phyloP scores from a whole-genome alignment of 2,797 vertebrate genomes.

The Notolabrus celidotus region DNA sequence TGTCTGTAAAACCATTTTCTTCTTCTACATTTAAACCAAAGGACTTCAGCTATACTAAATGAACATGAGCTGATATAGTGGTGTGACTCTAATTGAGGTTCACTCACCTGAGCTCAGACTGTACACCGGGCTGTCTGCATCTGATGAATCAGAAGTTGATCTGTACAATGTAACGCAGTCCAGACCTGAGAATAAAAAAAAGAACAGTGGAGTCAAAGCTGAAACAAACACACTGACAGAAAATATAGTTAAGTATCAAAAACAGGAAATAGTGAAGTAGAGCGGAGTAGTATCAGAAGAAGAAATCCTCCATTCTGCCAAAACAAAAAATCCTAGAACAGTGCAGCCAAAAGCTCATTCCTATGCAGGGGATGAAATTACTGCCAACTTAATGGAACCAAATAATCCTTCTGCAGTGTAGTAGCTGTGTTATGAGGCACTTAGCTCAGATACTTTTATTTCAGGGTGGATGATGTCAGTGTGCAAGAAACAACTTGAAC shows the following conservation, averaged over 20 bases:
- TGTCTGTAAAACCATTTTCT: neutral
- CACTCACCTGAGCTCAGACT: constrained; percentile 76
- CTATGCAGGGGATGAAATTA: neutral
- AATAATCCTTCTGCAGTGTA: too few species aligned
- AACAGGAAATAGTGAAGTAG: neutral
- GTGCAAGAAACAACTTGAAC: constrained; percentile 1
- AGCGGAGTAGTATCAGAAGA: neutral
- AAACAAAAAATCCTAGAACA: neutral
- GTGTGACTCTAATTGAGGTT: neutral
- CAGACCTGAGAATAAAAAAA: constrained; percentile 73
- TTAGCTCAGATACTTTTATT: too few species aligned
- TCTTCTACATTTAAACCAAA: neutral
- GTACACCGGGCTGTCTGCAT: constrained; percentile 66
- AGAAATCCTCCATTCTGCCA: neutral
- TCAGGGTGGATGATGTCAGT: neutral
- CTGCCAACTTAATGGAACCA: too few species aligned
- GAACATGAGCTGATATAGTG: too few species aligned
- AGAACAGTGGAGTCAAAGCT: neutral
- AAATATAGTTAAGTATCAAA: neutral
- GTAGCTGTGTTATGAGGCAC: too few species aligned
- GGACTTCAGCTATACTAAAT: too few species aligned
- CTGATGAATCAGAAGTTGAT: constrained; percentile 44
- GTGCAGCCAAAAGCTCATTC: constrained; percentile 11
- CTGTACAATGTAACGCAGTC: constrained; percentile 80
- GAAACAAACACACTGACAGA: neutral